A percentile compares a stretch with the other conserved stretches of the same genome.
Evolutionary conservation across 2,797 vertebrate genomes (phyloP).

Genomic region (Bufotes viridis): DNA sequence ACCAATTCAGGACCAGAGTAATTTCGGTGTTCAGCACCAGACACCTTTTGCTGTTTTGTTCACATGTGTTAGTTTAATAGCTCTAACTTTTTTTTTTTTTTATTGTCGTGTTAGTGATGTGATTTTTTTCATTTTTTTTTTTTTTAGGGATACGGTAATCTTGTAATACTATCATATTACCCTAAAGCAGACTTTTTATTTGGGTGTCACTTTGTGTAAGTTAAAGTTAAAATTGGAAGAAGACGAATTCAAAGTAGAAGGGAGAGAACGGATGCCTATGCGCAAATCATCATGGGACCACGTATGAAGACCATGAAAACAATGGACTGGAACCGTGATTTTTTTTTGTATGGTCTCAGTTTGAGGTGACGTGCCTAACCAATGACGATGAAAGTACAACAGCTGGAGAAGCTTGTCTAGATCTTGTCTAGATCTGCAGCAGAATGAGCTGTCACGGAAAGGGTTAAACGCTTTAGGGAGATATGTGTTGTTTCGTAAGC

Average conservation of each 20-base stretch:
- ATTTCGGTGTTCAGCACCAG: no score
- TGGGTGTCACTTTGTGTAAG: no score
- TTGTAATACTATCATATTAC: no score
- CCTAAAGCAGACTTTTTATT: no score
- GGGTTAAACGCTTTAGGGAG: conserved; percentile 37
- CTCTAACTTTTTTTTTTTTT: no score
- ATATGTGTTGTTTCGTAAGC: conserved; percentile 48
- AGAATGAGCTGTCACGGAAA: not conserved
- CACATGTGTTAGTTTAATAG: no score
- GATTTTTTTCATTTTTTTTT: no score
- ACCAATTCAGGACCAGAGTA: no score
- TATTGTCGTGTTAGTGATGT: no score
- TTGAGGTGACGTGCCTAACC: not conserved
- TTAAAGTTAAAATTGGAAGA: no score
- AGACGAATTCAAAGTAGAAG: not conserved
- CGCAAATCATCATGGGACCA: not conserved
- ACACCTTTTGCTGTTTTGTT: no score
- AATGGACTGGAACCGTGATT: not conserved
- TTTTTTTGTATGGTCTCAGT: not conserved
- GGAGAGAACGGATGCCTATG: not conserved
- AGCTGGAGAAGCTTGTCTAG: not conserved
- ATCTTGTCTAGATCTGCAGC: not conserved
- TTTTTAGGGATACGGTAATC: no score
- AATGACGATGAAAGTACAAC: not conserved
- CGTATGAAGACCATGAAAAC: not conserved